Evolutionary conservation across 2,888 invertebrate species (phyloP), one percentile per base, ranked within the genome.

Genomic region (Dichetophora obliterata): DNA sequence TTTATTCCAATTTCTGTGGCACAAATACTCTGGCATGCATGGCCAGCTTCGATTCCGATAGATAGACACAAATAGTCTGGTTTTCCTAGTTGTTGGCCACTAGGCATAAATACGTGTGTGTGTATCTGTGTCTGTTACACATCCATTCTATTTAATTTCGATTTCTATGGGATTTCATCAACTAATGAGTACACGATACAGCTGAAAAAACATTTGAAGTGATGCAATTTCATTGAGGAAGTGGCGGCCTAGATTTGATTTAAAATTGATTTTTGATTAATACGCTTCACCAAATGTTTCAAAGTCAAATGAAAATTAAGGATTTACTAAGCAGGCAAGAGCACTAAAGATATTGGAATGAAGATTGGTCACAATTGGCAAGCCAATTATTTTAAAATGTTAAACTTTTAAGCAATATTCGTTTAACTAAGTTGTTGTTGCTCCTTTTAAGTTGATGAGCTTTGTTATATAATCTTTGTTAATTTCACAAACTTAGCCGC

Each of bases 151-250:
- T 57, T 54, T 57, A 22, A 71, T 37, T 57, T 57, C 57, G 71
- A 3, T 31, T 57, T 70, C 34, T 34, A 27, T 54, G 19, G 57
- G 52, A 69, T 69, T 48, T 57, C 37, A 37, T 37, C 71, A 57
- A 19, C 59, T 71, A 71, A 71, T 37, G 57, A 59, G 71, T 22
- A 37, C 19, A 34, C 31, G 37, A 37, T 59, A 37, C 22, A 50
- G 37, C 37, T 22, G 71, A 57, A 37, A 57, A 27, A 19, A 59
- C 24, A 24, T 27, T 59, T 59, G 27, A 24, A 59, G 59, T 19
- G 16, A 24, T 27, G 34, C 9, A 66, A 66, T 34, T 37, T 22
- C 19, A 66, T 66, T 11, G 43, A n/a, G 37, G 48, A 34, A 65
- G 65, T 65, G 37, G 37, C 37, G 37, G 65, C 65, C 69, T 50